Percentiles rank a stretch among this genome's conserved stretches.
Conservation (phyloP, 2,888 invertebrate genomes). For the Resseliella maxima region DNA sequence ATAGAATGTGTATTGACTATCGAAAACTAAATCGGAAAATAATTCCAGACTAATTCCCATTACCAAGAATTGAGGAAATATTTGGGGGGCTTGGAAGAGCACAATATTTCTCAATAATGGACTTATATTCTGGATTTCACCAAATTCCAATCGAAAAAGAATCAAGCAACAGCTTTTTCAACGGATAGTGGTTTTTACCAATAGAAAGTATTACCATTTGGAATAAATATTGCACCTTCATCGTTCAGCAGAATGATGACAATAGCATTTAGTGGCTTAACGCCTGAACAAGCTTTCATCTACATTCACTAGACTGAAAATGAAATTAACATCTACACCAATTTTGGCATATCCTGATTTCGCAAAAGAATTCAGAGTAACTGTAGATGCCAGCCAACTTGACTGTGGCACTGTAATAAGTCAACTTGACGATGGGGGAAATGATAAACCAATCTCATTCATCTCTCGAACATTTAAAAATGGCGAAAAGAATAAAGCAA, state of each 20-base stretch:
- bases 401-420: no score
- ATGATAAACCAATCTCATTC: no score
- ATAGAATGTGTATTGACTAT: no score
- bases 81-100: no score
- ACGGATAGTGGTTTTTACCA: slow-evolving; percentile 59
- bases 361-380: no score
- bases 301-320: slow-evolving; percentile 61
- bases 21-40: slow-evolving; percentile 57
- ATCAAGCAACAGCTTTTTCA: slow-evolving; percentile 59
- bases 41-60: slow-evolving; percentile 57
- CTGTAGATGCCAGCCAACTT: no score
- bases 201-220: slow-evolving; percentile 60
- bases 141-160: slow-evolving; percentile 57
- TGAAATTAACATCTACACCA: slow-evolving; percentile 59
- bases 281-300: slow-evolving; percentile 59
- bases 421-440: no score
- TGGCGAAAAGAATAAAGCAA: no score
- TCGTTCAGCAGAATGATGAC: slow-evolving; percentile 61
- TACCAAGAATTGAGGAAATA: slow-evolving; percentile 55
- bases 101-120: no score
- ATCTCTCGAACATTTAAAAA: no score
- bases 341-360: no score
- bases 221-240: slow-evolving; percentile 59
- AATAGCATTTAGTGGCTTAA: slow-evolving; percentile 61
- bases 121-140: slow-evolving; percentile 57